Evolutionary conservation across 2,113 vertebrate genomes (phyloP).

Genomic region (Protobothrops mucrosquamatus): DNA sequence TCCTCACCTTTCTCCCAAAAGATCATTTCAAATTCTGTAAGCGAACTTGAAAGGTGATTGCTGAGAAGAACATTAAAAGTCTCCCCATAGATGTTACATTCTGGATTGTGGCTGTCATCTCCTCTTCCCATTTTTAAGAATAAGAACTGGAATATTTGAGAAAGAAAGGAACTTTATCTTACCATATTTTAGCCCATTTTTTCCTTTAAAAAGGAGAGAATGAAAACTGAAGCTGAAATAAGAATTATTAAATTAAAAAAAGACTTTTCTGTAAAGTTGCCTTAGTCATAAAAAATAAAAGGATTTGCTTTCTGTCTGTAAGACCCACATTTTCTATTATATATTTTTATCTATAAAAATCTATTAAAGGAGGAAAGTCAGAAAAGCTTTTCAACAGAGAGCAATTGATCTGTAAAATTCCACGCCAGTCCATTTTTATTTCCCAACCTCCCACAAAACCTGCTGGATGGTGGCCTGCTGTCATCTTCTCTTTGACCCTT

Average conservation of each 20-base stretch:
- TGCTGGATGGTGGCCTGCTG: background rate
- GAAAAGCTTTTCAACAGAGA: background rate
- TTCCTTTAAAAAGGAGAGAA: background rate
- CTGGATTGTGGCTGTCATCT: background rate
- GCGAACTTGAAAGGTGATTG: background rate
- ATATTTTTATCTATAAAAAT: background rate
- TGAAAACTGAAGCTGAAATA: background rate
- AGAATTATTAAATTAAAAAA: background rate
- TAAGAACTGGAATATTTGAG: background rate
- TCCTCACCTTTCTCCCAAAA: background rate
- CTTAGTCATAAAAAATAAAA: background rate
- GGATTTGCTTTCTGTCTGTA: background rate
- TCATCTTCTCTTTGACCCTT: background rate
- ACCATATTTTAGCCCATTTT: background rate
- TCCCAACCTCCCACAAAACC: background rate
- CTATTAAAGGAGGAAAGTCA: background rate
- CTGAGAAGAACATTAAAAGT: background rate
- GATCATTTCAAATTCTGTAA: background rate
- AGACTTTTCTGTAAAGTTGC: background rate
- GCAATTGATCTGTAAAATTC: background rate
- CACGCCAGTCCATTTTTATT: background rate
- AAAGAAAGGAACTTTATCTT: background rate
- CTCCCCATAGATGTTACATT: background rate
- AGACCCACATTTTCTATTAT: background rate
- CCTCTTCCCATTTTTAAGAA: background rate